Percentiles rank a stretch among this genome's conserved stretches.
These are phyloP conservation scores for Cricetomys ansorgei DNA, from an alignment of 2,113 vertebrate species.

Conservation along the genomic window DNA sequence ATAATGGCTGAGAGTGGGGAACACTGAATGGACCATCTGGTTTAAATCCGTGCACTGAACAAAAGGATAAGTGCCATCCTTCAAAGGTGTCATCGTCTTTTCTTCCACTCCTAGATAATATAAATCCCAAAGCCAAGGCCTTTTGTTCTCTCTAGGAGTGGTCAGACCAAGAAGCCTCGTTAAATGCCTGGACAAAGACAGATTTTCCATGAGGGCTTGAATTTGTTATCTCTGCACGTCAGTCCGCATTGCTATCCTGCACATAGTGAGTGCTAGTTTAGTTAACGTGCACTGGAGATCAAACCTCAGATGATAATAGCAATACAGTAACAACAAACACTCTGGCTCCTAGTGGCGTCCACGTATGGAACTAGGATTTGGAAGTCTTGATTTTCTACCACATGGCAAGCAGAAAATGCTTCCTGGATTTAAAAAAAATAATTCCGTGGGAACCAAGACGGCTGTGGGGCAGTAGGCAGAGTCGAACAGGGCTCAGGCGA, in stretches of 20 bases:
- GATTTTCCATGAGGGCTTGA: conserved; percentile 20
- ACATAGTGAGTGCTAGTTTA: background rate
- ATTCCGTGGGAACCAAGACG: too few species aligned
- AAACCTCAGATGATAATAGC: background rate
- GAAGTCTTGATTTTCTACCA: background rate
- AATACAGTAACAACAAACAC: background rate
- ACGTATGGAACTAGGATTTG: background rate
- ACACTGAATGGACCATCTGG: conserved; percentile 58
- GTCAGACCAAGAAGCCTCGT: background rate
- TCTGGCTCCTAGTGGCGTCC: background rate
- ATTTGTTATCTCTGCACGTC: background rate
- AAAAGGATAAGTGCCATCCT: conserved; percentile 45
- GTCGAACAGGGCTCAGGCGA: too few species aligned
- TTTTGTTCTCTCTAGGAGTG: conserved; percentile 46
- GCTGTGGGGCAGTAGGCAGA: too few species aligned
- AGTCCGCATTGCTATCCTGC: background rate
- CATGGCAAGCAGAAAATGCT: conserved; percentile 51
- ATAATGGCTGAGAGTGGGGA: background rate
- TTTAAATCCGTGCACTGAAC: conserved; percentile 49
- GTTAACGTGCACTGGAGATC: background rate
- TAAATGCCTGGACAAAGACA: background rate
- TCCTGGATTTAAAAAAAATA: background rate
- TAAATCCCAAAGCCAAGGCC: conserved; percentile 44
- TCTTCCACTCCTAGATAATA: conserved; percentile 52
- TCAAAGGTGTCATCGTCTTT: conserved; percentile 49